Evolutionary conservation across 2,113 vertebrate species (phyloP).

Genomic region (Macaca nemestrina): DNA sequence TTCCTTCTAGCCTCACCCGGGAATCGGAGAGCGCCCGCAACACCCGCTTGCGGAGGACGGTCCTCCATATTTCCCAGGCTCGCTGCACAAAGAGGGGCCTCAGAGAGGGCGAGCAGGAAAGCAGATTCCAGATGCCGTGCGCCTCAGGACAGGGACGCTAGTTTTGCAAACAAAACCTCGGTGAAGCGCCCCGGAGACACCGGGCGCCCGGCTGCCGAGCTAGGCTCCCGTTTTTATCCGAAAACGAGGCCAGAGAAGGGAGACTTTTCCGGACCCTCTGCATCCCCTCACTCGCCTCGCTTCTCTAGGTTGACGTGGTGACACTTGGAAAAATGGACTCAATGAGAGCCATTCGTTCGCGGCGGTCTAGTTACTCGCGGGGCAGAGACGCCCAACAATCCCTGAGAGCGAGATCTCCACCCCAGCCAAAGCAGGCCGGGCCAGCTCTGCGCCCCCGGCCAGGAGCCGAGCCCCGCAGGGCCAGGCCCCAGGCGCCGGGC

Average conservation of each 20-base stretch:
- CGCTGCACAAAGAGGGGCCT: background rate
- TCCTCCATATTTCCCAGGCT: background rate
- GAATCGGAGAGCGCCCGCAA: background rate
- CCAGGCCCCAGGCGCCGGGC: background rate
- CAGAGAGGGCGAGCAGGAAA: background rate
- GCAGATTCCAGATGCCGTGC: background rate
- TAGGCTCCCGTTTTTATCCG: background rate
- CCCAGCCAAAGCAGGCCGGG: slow-evolving; percentile 72
- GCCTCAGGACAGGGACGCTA: rapidly evolving
- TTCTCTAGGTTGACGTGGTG: slow-evolving; percentile 8
- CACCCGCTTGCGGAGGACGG: background rate
- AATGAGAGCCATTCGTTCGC: slow-evolving; percentile 75
- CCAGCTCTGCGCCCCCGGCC: background rate
- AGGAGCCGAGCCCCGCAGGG: background rate
- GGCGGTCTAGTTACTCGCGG: slow-evolving; percentile 72
- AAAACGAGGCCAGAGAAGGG: background rate
- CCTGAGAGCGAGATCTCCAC: slow-evolving; percentile 75
- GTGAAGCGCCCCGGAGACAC: background rate
- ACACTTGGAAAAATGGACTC: slow-evolving; percentile 80
- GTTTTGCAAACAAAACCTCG: background rate
- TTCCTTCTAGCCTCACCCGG: too few species aligned
- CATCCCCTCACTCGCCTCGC: slow-evolving; percentile 9
- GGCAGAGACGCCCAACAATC: slow-evolving; percentile 77
- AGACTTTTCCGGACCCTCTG: background rate
- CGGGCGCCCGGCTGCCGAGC: background rate